These are phyloP conservation scores for Typhlichthys subterraneus DNA, from an alignment of 2,797 vertebrate genomes.

Conservation along the genomic window DNA sequence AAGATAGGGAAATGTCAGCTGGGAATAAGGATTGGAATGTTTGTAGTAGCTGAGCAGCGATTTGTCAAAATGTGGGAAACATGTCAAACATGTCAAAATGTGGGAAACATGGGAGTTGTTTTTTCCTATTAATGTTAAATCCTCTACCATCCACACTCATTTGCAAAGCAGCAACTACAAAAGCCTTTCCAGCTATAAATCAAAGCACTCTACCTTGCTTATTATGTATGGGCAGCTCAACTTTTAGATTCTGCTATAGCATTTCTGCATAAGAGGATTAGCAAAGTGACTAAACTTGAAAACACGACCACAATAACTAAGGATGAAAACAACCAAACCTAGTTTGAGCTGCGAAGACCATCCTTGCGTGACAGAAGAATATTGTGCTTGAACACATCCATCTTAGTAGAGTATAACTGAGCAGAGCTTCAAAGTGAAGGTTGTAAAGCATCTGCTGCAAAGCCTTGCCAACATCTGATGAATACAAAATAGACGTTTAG, in stretches of 20 bases:
- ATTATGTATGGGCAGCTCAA: constrained; percentile 62
- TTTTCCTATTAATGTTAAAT: constrained; percentile 40
- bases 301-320: constrained; percentile 63
- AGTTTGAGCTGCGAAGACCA: constrained; percentile 39
- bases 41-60: constrained; percentile 42
- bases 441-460: neutral
- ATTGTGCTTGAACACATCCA: constrained; percentile 36
- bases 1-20: constrained; percentile 29
- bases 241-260: constrained; percentile 42
- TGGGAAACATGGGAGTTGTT: constrained; percentile 35
- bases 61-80: constrained; percentile 21
- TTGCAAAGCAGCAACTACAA: constrained; percentile 37
- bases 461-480: no score
- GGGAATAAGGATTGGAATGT: constrained; percentile 44
- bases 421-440: neutral
- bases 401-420: neutral
- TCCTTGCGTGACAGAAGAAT: constrained; percentile 52
- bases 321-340: constrained; percentile 45
- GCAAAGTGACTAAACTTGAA: constrained; percentile 58
- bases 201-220: constrained; percentile 68
- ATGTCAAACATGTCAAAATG: constrained; percentile 13
- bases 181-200: constrained; percentile 52
- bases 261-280: constrained; percentile 66
- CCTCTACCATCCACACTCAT: constrained; percentile 25
- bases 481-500: no score